Conservation (phyloP, 2,797 vertebrate genomes). For the Rhinatrema bivittatum region DNA sequence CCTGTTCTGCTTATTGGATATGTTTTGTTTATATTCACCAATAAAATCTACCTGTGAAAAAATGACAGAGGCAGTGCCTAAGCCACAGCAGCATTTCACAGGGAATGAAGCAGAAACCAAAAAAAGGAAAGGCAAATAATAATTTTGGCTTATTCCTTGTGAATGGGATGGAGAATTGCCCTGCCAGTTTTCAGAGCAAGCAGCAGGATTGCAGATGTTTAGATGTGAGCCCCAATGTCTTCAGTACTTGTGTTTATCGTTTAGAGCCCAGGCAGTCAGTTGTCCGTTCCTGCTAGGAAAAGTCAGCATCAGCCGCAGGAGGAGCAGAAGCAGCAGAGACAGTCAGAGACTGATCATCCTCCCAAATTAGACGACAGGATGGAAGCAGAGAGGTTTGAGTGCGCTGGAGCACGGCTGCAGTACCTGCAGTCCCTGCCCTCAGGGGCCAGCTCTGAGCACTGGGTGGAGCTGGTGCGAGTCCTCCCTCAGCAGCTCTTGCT, state of each 20-base stretch:
- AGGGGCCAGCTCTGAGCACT: constrained; percentile 29
- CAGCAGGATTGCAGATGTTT: too few relatives aligned
- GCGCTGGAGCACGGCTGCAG: constrained; percentile 20
- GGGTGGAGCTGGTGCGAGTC: constrained; percentile 43
- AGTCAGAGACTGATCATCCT: constrained; percentile 15
- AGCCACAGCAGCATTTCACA: too few relatives aligned
- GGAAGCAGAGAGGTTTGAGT: constrained; percentile 24
- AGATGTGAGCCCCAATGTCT: neutral
- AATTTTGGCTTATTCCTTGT: too few relatives aligned
- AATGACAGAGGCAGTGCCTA: too few relatives aligned
- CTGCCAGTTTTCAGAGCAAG: too few relatives aligned
- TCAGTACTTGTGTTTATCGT: constrained; percentile 48
- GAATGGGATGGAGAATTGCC: too few relatives aligned
- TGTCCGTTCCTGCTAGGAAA: constrained; percentile 35
- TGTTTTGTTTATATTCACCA: too few relatives aligned
- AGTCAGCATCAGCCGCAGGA: constrained; percentile 33
- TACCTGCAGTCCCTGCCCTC: constrained; percentile 19
- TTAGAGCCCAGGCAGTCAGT: constrained; percentile 51
- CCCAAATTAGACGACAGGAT: constrained; percentile 19
- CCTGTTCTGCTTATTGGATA: too few relatives aligned
- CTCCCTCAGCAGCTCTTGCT: constrained; percentile 42
- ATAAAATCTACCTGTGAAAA: too few relatives aligned
- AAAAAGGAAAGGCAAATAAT: too few relatives aligned
- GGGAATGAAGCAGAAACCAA: too few relatives aligned
- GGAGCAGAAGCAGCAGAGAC: constrained; percentile 24